Percentiles rank a stretch among this genome's conserved stretches.
phyloP scores from a whole-genome alignment of 1,140 invertebrate genomes.

The Berghia stephanieae region DNA sequence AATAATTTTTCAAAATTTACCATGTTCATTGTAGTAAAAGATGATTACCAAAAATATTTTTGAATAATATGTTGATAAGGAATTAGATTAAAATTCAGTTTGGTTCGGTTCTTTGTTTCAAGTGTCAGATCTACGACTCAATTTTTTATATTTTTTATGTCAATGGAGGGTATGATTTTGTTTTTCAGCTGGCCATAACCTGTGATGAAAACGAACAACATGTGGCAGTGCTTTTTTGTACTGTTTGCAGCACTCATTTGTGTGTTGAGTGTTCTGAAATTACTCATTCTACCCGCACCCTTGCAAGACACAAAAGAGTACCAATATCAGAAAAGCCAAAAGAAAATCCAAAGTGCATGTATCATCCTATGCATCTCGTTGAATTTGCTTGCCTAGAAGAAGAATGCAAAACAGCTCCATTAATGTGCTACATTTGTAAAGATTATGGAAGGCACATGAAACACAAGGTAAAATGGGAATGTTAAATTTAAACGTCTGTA shows the following conservation, averaged over 20 bases:
- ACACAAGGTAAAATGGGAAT: constrained; percentile 72
- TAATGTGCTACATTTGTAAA: constrained; percentile 75
- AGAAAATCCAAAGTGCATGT: constrained; percentile 72
- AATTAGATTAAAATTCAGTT: no score
- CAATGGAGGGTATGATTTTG: constrained; percentile 14
- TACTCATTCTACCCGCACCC: constrained; percentile 72
- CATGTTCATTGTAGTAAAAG: no score
- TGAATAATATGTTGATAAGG: no score
- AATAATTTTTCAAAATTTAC: not conserved
- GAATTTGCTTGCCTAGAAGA: constrained; percentile 74
- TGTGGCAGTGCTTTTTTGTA: constrained; percentile 73
- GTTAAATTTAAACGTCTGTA: no score
- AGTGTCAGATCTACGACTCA: no score
- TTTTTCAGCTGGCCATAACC: constrained; percentile 67
- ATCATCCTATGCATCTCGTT: constrained; percentile 72
- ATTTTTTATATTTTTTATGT: no score
- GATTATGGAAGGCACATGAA: constrained; percentile 72
- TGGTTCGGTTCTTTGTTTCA: no score
- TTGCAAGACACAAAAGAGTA: constrained; percentile 72
- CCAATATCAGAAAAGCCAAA: constrained; percentile 73
- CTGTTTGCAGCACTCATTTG: constrained; percentile 71
- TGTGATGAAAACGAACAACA: constrained; percentile 75
- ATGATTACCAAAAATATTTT: no score
- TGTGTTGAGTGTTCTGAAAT: constrained; percentile 72
- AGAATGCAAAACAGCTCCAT: constrained; percentile 68